Conservation (phyloP, 2,113 vertebrate species). For the Panurus biarmicus region DNA sequence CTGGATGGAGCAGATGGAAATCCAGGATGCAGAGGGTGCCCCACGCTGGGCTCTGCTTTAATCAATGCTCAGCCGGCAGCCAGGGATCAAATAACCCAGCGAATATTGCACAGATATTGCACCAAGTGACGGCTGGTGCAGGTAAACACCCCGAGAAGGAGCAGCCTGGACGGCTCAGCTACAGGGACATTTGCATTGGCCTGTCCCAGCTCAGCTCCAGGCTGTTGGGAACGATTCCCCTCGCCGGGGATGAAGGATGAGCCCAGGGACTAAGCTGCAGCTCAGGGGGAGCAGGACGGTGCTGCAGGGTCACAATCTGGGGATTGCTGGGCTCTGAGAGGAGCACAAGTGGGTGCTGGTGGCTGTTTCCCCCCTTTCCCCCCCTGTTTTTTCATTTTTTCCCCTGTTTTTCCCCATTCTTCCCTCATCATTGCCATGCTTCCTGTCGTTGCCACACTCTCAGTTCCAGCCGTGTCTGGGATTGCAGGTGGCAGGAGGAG, state of each 20-base stretch:
- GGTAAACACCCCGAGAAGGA: neutral
- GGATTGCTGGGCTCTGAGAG: neutral
- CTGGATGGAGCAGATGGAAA: neutral
- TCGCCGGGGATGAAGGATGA: rapidly evolving
- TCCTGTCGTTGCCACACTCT: rapidly evolving
- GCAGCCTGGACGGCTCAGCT: neutral
- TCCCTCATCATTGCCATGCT: rapidly evolving
- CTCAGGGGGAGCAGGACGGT: neutral
- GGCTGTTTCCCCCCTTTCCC: neutral
- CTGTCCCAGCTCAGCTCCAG: neutral
- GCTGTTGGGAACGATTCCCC: neutral
- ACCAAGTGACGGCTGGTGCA: rapidly evolving
- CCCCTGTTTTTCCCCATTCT: no score
- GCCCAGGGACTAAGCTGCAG: neutral
- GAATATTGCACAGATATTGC: neutral
- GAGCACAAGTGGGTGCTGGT: neutral
- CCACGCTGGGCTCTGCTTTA: neutral
- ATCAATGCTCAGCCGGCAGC: neutral
- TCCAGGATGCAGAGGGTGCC: neutral
- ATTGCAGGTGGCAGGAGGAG: neutral
- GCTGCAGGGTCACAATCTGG: neutral
- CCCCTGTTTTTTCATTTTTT: rapidly evolving
- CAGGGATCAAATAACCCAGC: neutral
- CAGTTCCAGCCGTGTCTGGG: neutral
- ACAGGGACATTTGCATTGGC: neutral